These are phyloP conservation scores for Andrena bicolor DNA, from an alignment of 2,888 invertebrate genomes.

Conservation along the genomic window DNA sequence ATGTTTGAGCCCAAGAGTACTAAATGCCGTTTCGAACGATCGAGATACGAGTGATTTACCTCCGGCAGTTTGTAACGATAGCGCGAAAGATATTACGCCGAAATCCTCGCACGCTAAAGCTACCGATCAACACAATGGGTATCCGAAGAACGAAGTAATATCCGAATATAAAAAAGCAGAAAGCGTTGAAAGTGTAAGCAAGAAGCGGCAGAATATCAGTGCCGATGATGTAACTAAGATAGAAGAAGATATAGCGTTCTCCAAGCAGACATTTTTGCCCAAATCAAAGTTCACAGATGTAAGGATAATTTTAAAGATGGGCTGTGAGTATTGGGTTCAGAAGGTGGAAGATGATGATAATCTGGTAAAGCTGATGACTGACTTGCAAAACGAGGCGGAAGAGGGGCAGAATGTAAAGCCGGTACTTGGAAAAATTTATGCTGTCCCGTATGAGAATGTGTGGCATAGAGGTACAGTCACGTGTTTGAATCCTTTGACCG, in stretches of 20 bases:
- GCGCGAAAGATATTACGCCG: too few relatives aligned
- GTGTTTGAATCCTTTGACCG: constrained; percentile 65
- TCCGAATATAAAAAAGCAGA: neutral
- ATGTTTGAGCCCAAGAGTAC: neutral
- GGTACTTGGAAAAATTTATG: constrained; percentile 69
- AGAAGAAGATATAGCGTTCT: constrained; percentile 54
- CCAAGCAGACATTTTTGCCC: constrained; percentile 64
- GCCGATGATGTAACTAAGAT: constrained; percentile 28
- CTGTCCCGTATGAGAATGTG: constrained; percentile 51
- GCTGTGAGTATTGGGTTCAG: constrained; percentile 72
- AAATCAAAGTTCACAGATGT: constrained; percentile 68
- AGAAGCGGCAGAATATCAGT: neutral
- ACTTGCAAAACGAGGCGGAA: constrained; percentile 52
- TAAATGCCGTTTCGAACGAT: neutral
- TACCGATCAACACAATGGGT: neutral
- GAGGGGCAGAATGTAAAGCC: constrained; percentile 39
- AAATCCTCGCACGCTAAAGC: neutral
- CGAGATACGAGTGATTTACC: neutral
- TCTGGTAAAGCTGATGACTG: constrained; percentile 60
- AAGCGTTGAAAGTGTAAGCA: neutral
- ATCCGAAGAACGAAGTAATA: neutral
- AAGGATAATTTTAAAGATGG: constrained; percentile 43
- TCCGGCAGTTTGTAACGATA: neutral
- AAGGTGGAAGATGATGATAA: constrained; percentile 52
- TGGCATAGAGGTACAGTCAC: constrained; percentile 76